Base-by-base conservation (phyloP, 2,888 invertebrate species). In the Agonopterix subpropinquella region DNA sequence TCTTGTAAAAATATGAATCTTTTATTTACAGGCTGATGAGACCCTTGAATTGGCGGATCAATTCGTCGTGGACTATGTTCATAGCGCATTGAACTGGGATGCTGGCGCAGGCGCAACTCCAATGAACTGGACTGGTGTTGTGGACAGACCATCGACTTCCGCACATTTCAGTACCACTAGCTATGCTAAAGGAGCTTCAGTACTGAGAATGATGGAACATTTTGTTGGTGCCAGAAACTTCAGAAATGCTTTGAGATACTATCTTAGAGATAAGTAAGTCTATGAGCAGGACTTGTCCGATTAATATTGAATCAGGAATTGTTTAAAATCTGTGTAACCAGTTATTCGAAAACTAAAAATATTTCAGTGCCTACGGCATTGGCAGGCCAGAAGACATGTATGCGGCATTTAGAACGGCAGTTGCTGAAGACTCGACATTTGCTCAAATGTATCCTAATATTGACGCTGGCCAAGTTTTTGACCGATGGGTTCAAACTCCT, bases 41-140 rank as follows among this genome's bases (percentile, higher is more conserved):
- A 48, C 59, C 4, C 56, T 87, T 3, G 85, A 88, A 55, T 58
- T 88, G 36, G 78, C 67, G 37, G 79, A 84, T 10, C 94, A 94
- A 67, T 95, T 95, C 58, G 89, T 94, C 0, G 81, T 92, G 0
- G 91, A 92, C 49, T 91, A 93, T 63, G 73, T 95, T 0, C 95
- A 95, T 53, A 78, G 84, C 1, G 93, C 92, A 8, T 81, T 94
- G 41, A 74, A 65, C 8, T 77, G 76, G 52, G 95, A 95, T 53
- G 85, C 92, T 11, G 75, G 85, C 0, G 59, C 68, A 0, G 59
- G 64, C 0, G 81, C 79, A 1, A 75, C 70, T 4, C 74, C 88
- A 1, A 88, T 88, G 59, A 82, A 83, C 50, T 90, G 90, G 48
- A 89, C 90, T 48, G 84, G 90, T 0, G 87, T 95, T 53, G 89